These are phyloP conservation scores for Myotis pilosus DNA, from an alignment of 2,797 vertebrate genomes.

Conservation along the genomic window DNA sequence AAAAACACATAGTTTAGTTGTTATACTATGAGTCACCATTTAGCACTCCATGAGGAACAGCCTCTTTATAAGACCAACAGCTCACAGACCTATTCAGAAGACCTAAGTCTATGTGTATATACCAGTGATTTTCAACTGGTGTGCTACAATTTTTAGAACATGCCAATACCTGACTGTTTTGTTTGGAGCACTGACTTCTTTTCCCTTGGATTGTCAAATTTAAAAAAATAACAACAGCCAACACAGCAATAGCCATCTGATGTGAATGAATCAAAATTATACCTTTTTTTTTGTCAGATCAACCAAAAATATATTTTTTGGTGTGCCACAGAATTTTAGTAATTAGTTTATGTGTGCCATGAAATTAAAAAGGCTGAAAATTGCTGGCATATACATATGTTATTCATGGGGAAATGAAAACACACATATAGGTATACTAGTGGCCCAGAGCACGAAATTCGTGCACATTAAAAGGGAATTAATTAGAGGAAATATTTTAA, in stretches of 20 bases:
- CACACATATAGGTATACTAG: conserved; percentile 10
- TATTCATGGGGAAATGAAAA: background rate
- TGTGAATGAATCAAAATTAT: background rate
- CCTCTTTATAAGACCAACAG: background rate
- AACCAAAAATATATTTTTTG: background rate
- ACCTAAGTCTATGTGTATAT: background rate
- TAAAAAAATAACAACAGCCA: background rate
- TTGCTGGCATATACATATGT: background rate
- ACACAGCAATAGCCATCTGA: background rate
- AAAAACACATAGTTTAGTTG: background rate
- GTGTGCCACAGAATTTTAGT: background rate
- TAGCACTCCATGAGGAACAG: background rate
- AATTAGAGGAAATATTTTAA: no score
- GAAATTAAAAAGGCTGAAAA: background rate
- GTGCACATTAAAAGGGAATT: no score
- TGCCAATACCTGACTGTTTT: background rate
- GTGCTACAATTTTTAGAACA: background rate
- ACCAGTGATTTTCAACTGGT: background rate
- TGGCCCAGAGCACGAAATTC: no score
- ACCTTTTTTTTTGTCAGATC: background rate
- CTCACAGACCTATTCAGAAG: background rate
- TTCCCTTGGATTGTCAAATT: background rate
- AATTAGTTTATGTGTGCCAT: background rate
- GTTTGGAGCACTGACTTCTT: background rate
- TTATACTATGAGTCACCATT: background rate